A percentile compares a stretch with the other conserved stretches of the same genome.
These are phyloP conservation scores for Mystacornis crossleyi DNA, from an alignment of 2,113 vertebrate genomes.

Conservation along the genomic window DNA sequence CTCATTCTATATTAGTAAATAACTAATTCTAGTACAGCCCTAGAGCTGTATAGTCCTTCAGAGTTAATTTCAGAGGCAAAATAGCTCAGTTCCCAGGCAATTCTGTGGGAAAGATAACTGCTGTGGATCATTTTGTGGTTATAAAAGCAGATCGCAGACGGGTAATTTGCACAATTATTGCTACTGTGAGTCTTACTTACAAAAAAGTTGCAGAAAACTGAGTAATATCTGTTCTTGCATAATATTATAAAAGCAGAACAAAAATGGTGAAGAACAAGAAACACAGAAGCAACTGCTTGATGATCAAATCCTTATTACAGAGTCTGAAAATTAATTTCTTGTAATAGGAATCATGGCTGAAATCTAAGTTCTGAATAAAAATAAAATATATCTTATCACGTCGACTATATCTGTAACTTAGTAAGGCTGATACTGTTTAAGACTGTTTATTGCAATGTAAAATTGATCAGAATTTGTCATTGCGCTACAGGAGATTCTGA, in stretches of 20 bases:
- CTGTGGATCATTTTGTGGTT: slow-evolving; percentile 19
- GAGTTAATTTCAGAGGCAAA: slow-evolving; percentile 59
- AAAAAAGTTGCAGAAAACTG: slow-evolving; percentile 18
- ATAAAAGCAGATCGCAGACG: slow-evolving; percentile 45
- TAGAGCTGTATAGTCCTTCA: slow-evolving; percentile 21
- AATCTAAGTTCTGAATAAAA: not conserved
- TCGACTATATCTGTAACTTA: not conserved
- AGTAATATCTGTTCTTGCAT: not conserved
- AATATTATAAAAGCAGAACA: not conserved
- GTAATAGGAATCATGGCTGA: not conserved
- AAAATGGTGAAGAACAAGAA: not conserved
- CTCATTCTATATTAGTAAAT: slow-evolving; percentile 46
- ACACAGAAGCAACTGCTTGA: not conserved
- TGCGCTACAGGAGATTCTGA: not conserved
- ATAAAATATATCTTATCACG: not conserved
- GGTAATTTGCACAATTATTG: slow-evolving; percentile 44
- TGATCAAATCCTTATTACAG: not conserved
- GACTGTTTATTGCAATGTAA: not conserved
- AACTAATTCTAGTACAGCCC: not conserved
- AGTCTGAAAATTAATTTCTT: not conserved
- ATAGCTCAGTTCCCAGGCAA: slow-evolving; percentile 17
- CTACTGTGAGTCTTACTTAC: slow-evolving; percentile 39
- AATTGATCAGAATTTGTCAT: not conserved
- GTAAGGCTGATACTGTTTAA: not conserved
- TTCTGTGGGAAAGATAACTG: slow-evolving; percentile 30